Base-by-base conservation (phyloP, 2,888 invertebrate species). In the Tiliacea aurago region DNA sequence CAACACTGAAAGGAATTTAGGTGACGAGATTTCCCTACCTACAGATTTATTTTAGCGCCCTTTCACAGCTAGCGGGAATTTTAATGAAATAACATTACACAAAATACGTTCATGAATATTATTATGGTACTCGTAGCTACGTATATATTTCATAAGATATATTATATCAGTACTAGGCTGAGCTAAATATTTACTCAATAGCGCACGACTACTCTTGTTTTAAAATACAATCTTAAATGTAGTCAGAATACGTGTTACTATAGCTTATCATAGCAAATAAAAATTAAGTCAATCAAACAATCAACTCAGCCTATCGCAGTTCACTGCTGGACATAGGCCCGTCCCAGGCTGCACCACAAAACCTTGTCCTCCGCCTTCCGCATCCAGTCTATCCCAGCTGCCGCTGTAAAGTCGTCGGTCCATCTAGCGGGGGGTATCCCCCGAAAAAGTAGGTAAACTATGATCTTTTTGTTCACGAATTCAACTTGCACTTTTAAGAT, bases 21-120 rank as follows among this genome's bases (percentile, higher is more conserved):
- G 56, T 51, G 45, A 55, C 56, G 69, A 69, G 56, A 65, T 76
- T 78, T 56, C 67, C 20, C 33, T 37, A 37, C 37, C 53, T 74
- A 59, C 53, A 41, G 49, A 55, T 68, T 67, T 49, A 78, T 73
- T 56, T 28, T 33, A 41, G 49, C 56, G 20, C 45, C 61, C 58
- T 67, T 76, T 43, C 51, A 78, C 15, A 56, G 62, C 20, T 45
- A 63, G 20, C 5, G 37, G 18, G 53, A 49, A 61, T 59, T 47
- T 64, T 68, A 80, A 74, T 81, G 47, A 74, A 74, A 75, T 64
- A 59, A 53, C 53, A 23, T 77, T 43, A 43, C 55, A 15, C 23
- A 49, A 33, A 74, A 80, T 63, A 63, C 49, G 10, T 56, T 62
- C 55, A 51, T 66, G 55, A 62, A 73, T 77, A 49, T 43, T 51